These are phyloP conservation scores for Tanytarsus gracilentus DNA, from an alignment of 2,888 invertebrate genomes.

Conservation along the genomic window DNA sequence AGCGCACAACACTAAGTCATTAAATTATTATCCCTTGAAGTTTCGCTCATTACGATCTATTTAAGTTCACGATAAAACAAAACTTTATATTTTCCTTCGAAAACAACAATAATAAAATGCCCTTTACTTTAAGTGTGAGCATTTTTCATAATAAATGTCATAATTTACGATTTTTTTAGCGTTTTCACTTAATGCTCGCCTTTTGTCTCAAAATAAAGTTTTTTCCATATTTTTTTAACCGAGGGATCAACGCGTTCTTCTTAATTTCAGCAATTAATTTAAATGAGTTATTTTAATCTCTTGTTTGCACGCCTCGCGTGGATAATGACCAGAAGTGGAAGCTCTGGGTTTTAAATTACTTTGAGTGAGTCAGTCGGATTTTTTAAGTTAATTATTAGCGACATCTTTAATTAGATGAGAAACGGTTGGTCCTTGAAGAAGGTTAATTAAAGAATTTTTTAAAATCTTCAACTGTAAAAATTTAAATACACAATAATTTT, in stretches of 20 bases:
- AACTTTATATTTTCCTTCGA: conserved; percentile 9
- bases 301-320: not conserved
- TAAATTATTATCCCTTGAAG: conserved; percentile 20
- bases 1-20: conserved; percentile 16
- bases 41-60: not conserved
- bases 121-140: no score
- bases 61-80: not conserved
- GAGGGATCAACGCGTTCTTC: conserved; percentile 17
- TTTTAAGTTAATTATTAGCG: no score
- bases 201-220: conserved; percentile 16
- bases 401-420: no score
- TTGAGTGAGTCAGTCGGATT: no score
- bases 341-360: not conserved
- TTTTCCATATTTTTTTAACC: not conserved
- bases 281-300: conserved; percentile 19
- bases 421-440: no score
- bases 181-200: conserved; percentile 2
- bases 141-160: conserved; percentile 17
- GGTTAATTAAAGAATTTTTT: no score
- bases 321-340: not conserved
- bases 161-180: conserved; percentile 24
- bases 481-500: no score
- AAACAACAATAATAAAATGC: conserved; percentile 3
- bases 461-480: no score
- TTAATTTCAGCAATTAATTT: conserved; percentile 22